A percentile compares a stretch with the other conserved stretches of the same genome.
Conservation (phyloP, 2,113 vertebrate species). For the Rhodinocichla rosea region DNA sequence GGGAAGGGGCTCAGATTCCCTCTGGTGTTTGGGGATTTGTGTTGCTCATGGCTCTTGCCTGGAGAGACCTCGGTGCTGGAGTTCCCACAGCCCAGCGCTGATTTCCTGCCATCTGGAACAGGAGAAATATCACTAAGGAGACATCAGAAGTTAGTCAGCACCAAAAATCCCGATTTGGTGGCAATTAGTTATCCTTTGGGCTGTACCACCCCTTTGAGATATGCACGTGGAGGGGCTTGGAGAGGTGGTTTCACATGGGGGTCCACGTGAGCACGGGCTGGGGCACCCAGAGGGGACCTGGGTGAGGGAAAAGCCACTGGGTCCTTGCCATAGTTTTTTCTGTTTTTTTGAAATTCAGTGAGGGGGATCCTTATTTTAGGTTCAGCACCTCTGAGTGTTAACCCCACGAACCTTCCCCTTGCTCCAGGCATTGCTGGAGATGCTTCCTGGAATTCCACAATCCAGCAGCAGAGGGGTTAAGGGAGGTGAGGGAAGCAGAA, state of each 20-base stretch:
- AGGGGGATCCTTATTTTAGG: neutral
- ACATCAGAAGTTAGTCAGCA: conserved; percentile 15
- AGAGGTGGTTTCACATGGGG: neutral
- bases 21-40: neutral
- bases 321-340: neutral
- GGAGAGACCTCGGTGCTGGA: neutral
- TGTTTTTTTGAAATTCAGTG: neutral
- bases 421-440: accelerated
- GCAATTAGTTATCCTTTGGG: conserved; percentile 21
- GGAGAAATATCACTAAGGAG: conserved; percentile 2
- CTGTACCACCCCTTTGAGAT: neutral
- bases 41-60: neutral
- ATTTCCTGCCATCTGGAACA: conserved; percentile 4
- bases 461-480: neutral
- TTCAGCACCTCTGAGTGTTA: neutral
- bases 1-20: neutral
- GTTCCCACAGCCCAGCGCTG: neutral
- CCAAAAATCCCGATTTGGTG: neutral
- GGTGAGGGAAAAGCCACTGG: accelerated
- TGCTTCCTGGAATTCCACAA: neutral
- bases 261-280: neutral
- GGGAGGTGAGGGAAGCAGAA: neutral
- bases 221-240: neutral
- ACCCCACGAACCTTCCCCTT: neutral
- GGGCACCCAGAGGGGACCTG: neutral